Conservation (phyloP, 1,140 invertebrate species). For the Apis florea region DNA sequence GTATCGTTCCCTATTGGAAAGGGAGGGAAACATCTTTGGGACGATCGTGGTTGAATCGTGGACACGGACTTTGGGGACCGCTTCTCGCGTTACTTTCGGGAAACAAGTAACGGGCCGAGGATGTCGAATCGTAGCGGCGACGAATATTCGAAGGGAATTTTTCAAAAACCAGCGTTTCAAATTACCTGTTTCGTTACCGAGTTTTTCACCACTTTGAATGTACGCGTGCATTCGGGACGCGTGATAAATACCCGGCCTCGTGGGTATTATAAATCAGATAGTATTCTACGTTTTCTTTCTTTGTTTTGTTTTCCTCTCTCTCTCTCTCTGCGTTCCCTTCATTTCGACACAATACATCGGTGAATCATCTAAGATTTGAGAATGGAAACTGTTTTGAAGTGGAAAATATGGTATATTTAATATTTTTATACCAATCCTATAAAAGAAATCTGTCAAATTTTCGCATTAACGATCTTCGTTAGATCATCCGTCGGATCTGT, state of each 20-base stretch:
- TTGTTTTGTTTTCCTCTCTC: neutral
- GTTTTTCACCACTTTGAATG: slow-evolving; percentile 22
- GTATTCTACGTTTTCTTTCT: neutral
- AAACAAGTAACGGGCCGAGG: neutral
- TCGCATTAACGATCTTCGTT: too few relatives aligned
- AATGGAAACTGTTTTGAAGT: too few relatives aligned
- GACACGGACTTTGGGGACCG: neutral
- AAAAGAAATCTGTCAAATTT: too few relatives aligned
- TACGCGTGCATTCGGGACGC: neutral
- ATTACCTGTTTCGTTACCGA: slow-evolving; percentile 29
- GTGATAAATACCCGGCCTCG: slow-evolving; percentile 33
- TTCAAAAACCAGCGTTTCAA: slow-evolving; percentile 16
- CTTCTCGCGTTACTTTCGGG: neutral
- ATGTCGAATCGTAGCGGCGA: neutral
- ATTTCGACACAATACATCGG: neutral
- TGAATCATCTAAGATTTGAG: too few relatives aligned
- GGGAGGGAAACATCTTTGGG: neutral
- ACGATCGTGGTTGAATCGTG: neutral
- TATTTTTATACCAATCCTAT: too few relatives aligned
- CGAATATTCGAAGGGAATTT: slow-evolving; percentile 10
- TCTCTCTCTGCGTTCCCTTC: too few relatives aligned
- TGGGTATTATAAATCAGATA: slow-evolving; percentile 34
- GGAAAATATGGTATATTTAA: too few relatives aligned
- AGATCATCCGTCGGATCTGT: too few relatives aligned
- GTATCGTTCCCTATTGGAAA: neutral